Conservation (phyloP, 2,888 invertebrate species). For the Limenitis camilla region DNA sequence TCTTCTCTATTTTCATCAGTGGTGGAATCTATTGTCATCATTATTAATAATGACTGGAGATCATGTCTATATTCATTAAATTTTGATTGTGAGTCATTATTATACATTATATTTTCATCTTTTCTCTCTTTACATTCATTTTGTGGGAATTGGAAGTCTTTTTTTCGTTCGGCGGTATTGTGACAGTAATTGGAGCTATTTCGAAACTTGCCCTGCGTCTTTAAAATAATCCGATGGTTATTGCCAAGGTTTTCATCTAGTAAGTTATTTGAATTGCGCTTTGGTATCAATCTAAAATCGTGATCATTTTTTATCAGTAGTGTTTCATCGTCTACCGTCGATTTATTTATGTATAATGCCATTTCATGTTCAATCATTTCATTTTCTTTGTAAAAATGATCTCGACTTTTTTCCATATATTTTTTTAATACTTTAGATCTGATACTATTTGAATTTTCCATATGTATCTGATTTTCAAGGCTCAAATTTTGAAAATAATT, state of each 20-base stretch:
- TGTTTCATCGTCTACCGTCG: constrained; percentile 33
- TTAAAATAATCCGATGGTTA: background rate
- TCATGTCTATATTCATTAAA: constrained; percentile 30
- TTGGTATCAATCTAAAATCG: constrained; percentile 43
- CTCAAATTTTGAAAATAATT: constrained; percentile 44
- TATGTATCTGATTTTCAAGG: constrained; percentile 46
- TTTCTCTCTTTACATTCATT: background rate
- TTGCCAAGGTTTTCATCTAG: background rate
- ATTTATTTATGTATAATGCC: constrained; percentile 32
- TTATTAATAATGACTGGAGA: constrained; percentile 51
- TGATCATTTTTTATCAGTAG: constrained; percentile 41
- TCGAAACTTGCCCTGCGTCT: too few species aligned
- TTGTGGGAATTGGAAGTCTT: constrained; percentile 34
- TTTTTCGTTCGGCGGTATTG: constrained; percentile 53
- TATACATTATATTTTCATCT: background rate
- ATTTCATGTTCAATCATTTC: constrained; percentile 26
- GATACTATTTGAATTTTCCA: constrained; percentile 21
- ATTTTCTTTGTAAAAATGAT: background rate
- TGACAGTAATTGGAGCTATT: constrained; percentile 35
- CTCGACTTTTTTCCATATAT: background rate
- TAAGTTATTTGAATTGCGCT: constrained; percentile 23
- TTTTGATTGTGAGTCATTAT: background rate
- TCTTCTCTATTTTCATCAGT: constrained; percentile 29
- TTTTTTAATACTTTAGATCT: background rate
- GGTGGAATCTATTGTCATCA: constrained; percentile 52